Percentiles rank a stretch among this genome's conserved stretches.
Evolutionary conservation across 1,140 invertebrate genomes (phyloP).

Genomic region (Drosophila kanapiae): DNA sequence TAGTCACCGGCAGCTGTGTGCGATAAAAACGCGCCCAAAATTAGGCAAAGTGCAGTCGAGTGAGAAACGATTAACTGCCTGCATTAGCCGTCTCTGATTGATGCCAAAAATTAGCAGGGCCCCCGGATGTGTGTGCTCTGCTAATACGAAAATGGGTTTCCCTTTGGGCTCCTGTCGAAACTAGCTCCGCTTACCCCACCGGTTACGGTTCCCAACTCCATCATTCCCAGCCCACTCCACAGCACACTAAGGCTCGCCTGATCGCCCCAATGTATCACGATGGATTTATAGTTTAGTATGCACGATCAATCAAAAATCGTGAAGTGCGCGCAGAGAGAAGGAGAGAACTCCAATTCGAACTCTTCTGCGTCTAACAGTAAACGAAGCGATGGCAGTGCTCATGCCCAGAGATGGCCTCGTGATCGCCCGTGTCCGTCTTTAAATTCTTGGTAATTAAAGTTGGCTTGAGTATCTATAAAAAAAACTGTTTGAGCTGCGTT

Average conservation of each 20-base stretch:
- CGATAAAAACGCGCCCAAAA: conserved; percentile 78
- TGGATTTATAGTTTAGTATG: conserved; percentile 85
- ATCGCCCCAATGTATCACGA: conserved; percentile 85
- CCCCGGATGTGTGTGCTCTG: conserved; percentile 54
- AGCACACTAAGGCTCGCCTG: conserved; percentile 68
- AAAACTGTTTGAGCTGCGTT: not conserved
- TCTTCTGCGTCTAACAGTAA: conserved; percentile 74
- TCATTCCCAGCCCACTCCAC: conserved; percentile 27
- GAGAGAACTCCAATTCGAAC: conserved; percentile 33
- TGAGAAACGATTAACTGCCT: conserved; percentile 77
- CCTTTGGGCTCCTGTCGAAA: conserved; percentile 27
- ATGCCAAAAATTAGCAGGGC: conserved; percentile 72
- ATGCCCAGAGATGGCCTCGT: conserved; percentile 30
- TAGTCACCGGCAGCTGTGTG: conserved; percentile 68
- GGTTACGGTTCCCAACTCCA: not conserved
- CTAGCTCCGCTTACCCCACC: conserved; percentile 4
- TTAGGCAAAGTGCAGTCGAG: conserved; percentile 80
- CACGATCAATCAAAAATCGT: conserved; percentile 86
- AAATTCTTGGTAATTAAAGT: conserved; percentile 25
- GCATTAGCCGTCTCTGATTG: conserved; percentile 78
- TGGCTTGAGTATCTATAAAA: not conserved
- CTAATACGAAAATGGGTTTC: conserved; percentile 73
- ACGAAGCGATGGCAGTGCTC: conserved; percentile 17
- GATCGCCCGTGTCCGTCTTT: conserved; percentile 6
- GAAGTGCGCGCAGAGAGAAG: conserved; percentile 61